A percentile compares a stretch with the other conserved stretches of the same genome.
Evolutionary conservation across 2,113 vertebrate species (phyloP).

Genomic region (Salvelinus fontinalis): DNA sequence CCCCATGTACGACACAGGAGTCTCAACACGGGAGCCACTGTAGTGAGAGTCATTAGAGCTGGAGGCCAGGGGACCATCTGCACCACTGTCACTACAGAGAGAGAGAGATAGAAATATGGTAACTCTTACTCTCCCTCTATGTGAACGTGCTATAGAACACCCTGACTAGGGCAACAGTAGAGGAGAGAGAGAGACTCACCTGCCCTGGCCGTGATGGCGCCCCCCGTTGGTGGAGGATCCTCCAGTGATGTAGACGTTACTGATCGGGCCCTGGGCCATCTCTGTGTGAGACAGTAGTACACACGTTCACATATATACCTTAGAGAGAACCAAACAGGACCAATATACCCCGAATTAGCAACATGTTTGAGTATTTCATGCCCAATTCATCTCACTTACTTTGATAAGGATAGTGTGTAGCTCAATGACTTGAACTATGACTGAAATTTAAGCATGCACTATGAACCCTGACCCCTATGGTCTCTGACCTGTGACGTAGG

Average conservation of each 20-base stretch:
- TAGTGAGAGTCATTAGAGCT: slow-evolving; percentile 98
- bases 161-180: too few relatives aligned
- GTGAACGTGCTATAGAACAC: too few relatives aligned
- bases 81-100: slow-evolving; percentile 82
- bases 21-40: slow-evolving; percentile 95
- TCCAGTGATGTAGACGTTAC: slow-evolving; percentile 88
- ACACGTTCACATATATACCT: not conserved
- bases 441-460: not conserved
- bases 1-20: slow-evolving; percentile 92
- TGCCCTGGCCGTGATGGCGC: slow-evolving; percentile 82
- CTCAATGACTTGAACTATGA: not conserved
- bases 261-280: slow-evolving; percentile 97
- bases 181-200: slow-evolving; percentile 67
- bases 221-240: slow-evolving; percentile 87
- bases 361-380: too few relatives aligned
- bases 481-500: slow-evolving; percentile 89
- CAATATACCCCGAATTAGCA: too few relatives aligned
- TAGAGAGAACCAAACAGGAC: too few relatives aligned
- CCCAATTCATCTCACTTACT: too few relatives aligned
- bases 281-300: slow-evolving; percentile 70
- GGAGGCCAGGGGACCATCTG: slow-evolving; percentile 90
- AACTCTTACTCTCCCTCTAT: too few relatives aligned
- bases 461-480: not conserved
- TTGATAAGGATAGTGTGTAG: not conserved
- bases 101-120: not conserved